These are phyloP conservation scores for Epistrophe eligans DNA, from an alignment of 2,888 invertebrate genomes.

Conservation along the genomic window DNA sequence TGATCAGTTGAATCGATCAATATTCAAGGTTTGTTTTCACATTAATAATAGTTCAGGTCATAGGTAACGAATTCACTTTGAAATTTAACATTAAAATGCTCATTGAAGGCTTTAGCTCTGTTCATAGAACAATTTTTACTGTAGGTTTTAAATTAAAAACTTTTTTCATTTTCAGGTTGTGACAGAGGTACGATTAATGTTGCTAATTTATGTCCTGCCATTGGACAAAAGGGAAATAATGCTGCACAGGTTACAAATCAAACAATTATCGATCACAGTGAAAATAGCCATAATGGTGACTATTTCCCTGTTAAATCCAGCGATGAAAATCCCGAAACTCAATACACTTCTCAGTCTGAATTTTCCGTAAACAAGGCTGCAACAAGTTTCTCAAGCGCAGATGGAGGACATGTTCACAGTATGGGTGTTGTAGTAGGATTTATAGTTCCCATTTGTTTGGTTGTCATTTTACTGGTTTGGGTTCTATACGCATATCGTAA, in stretches of 20 bases:
- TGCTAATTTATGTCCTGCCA: conserved; percentile 79
- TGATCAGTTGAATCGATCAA: too few species aligned
- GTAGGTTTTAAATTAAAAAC: too few species aligned
- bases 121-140: too few species aligned
- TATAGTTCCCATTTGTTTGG: conserved; percentile 88
- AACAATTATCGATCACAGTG: conserved; percentile 25
- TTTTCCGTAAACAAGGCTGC: conserved; percentile 58
- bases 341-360: conserved; percentile 49
- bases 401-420: conserved; percentile 79
- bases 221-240: conserved; percentile 82
- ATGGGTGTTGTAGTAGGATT: conserved; percentile 86
- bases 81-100: too few species aligned
- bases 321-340: conserved; percentile 44
- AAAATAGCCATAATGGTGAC: conserved; percentile 29
- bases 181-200: conserved; percentile 79
- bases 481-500: conserved; percentile 96
- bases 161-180: conserved; percentile 80
- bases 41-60: too few species aligned
- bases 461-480: conserved; percentile 91
- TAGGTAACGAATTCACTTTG: too few species aligned
- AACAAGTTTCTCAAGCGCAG: conserved; percentile 33
- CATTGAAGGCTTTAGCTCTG: too few species aligned
- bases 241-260: conserved; percentile 77
- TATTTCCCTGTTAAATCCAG: conserved; percentile 48
- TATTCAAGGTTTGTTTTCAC: too few species aligned